Conservation (phyloP, 2,888 invertebrate species). For the Heteromyza rotundicornis region DNA sequence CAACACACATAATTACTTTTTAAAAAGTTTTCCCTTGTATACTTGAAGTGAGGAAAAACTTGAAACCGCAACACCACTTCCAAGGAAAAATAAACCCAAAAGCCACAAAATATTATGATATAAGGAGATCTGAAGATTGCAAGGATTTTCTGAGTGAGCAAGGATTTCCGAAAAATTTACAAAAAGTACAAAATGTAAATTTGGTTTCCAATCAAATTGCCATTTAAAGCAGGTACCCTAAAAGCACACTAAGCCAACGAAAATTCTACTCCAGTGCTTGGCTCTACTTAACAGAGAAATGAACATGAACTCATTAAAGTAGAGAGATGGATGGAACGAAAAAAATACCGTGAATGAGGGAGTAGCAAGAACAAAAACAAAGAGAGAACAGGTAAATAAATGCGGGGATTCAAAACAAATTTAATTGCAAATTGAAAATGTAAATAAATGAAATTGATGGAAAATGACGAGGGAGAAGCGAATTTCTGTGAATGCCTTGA, state of each 20-base stretch:
- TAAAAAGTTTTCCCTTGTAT: too few relatives aligned
- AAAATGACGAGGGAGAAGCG: neutral
- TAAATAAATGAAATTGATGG: neutral
- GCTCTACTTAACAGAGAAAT: neutral
- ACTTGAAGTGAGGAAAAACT: too few relatives aligned
- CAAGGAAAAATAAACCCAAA: too few relatives aligned
- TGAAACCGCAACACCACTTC: too few relatives aligned
- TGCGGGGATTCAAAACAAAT: neutral
- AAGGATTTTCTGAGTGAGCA: neutral
- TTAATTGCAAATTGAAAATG: slow-evolving; percentile 5
- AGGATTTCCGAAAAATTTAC: neutral
- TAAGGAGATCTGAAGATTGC: neutral
- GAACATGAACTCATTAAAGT: neutral
- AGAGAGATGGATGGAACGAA: neutral
- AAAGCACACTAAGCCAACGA: too few relatives aligned
- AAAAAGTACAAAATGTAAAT: neutral
- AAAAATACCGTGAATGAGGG: too few relatives aligned
- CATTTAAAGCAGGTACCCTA: neutral
- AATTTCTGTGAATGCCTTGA: neutral
- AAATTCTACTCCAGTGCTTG: too few relatives aligned
- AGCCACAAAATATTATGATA: too few relatives aligned
- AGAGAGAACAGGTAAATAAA: neutral
- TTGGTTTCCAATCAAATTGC: neutral
- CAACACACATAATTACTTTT: too few relatives aligned
- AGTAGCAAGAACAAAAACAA: neutral